Base-by-base conservation (phyloP, 2,888 invertebrate species). In the Chrysolina oricalcia region DNA sequence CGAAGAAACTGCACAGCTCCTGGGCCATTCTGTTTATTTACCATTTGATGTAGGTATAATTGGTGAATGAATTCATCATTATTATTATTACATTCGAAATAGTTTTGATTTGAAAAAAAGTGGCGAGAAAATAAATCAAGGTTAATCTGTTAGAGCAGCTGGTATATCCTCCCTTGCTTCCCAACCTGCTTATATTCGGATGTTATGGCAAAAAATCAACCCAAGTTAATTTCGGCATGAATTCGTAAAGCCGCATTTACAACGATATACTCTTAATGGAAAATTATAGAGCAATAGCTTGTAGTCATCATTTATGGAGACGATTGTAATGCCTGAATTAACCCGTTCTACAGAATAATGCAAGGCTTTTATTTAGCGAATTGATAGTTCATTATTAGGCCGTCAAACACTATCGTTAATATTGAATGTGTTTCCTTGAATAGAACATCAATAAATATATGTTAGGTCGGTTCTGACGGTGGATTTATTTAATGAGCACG, bases 261-360 rank as follows among this genome's bases (percentile, higher is more conserved):
- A 53, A 21, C 23, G 11, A 53, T 13, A 53, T 53, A 53, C 19
- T 10, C 9, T 19, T 69, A 59, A 69, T 69, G 69, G 69, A 59
- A 69, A 69, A 69, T 69, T 56, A 69, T 69, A 69, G 69, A 69
- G 69, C 59, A 69, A 46, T 56, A 56, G 13, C 69, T 69, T 69
- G 69, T 69, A 21, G 23, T 53, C 53, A 53, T 53, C 21, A 53
- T 53, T 53, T 53, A 53, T 53, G 53, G 13, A 53, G 13, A 56
- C 56, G 59, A 69, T 69, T 53, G 53, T 53, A 53, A 41, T 69
- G 40, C 69, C 41, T 59, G 17, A 56, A 69, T 69, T 69, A 56
- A 69, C 59, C 69, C 19, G 43, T n/a, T 35, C 41, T 69, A 69
- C 56, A 69, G 59, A 59, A 69, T 69, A 69, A 69, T 56, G 15